A percentile compares a stretch with the other conserved stretches of the same genome.
Evolutionary conservation across 2,797 vertebrate genomes (phyloP).

Genomic region (Salmo trutta): DNA sequence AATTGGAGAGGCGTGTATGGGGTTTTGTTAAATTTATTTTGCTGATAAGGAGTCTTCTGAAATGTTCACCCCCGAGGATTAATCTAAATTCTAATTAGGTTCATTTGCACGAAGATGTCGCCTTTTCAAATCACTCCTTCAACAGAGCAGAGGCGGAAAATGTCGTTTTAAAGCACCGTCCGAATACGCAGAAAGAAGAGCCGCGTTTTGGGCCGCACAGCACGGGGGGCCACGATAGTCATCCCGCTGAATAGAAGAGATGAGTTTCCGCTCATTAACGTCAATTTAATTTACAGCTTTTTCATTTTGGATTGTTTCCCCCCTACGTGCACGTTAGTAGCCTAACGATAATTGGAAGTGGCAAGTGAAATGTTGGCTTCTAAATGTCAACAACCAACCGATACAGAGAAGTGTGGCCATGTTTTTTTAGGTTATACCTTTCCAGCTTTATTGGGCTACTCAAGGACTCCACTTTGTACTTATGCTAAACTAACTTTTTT

Average conservation of each 20-base stretch:
- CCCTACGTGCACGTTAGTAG: neutral
- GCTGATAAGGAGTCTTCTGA: conserved; percentile 71
- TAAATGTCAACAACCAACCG: neutral
- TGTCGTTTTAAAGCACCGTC: conserved; percentile 30
- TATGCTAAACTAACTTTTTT: neutral
- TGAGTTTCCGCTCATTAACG: conserved; percentile 12
- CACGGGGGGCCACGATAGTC: conserved; percentile 22
- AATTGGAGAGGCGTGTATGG: conserved; percentile 78
- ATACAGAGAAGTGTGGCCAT: neutral
- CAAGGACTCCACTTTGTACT: neutral
- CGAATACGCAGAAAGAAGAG: conserved; percentile 54
- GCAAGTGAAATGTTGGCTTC: neutral
- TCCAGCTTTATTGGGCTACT: neutral
- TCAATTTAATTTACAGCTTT: conserved; percentile 7
- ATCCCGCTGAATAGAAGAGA: neutral
- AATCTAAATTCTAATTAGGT: conserved; percentile 80
- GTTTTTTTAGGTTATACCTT: neutral
- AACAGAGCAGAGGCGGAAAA: conserved; percentile 35
- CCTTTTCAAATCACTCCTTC: conserved; percentile 54
- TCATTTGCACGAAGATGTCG: conserved; percentile 75
- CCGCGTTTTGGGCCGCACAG: conserved; percentile 39
- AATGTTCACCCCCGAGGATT: conserved; percentile 75
- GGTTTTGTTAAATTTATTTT: conserved; percentile 76
- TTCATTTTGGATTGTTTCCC: neutral
- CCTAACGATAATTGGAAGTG: neutral